Evolutionary conservation across 2,113 vertebrate genomes (phyloP).

Genomic region (Bombycilla garrulus): DNA sequence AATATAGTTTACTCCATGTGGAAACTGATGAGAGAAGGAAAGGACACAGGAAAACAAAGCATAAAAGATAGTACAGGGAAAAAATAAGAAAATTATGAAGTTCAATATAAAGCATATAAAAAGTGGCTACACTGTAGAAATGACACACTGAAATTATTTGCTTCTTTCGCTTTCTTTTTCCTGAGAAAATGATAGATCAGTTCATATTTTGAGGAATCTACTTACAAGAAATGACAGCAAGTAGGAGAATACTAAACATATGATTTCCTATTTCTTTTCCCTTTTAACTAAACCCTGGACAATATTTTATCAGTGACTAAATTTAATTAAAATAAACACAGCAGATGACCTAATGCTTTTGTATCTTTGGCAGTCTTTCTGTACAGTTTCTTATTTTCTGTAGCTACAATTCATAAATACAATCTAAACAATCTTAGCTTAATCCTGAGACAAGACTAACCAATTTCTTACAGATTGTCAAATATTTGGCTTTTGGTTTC

Average conservation of each 20-base stretch:
- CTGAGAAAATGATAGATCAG: not conserved
- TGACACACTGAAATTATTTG: not conserved
- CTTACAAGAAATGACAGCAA: not conserved
- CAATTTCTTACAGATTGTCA: not conserved
- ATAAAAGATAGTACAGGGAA: not conserved
- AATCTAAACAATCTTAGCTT: not conserved
- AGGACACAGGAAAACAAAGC: not conserved
- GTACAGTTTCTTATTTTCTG: not conserved
- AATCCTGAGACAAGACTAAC: not conserved
- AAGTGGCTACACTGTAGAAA: not conserved
- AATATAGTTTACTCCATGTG: not conserved
- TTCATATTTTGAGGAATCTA: not conserved
- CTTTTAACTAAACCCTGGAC: not conserved
- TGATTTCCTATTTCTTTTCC: not conserved
- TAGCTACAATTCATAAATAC: not conserved
- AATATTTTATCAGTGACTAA: not conserved
- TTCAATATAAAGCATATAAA: not conserved
- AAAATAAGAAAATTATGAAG: not conserved
- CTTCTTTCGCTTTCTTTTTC: not conserved
- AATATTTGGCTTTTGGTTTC: not conserved
- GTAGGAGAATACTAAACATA: not conserved
- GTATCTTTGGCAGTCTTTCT: not conserved
- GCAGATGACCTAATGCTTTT: not conserved
- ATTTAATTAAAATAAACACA: not conserved
- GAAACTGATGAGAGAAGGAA: not conserved